Evolutionary conservation across 2,888 invertebrate species (phyloP).

Genomic region (Helleia helle): DNA sequence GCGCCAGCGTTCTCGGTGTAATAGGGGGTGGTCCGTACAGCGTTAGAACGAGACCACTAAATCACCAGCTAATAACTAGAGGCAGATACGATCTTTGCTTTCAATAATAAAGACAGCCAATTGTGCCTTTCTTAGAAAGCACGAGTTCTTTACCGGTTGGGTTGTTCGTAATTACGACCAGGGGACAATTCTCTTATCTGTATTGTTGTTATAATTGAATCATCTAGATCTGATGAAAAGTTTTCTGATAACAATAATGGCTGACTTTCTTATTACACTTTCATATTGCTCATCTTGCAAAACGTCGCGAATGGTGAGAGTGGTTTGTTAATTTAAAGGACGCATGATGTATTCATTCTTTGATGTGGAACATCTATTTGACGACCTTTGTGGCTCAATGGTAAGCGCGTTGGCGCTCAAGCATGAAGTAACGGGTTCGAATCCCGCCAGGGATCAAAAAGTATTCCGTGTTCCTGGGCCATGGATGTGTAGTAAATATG

Average conservation of each 20-base stretch:
- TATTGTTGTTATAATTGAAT: constrained; percentile 31
- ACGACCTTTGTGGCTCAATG: too few species aligned
- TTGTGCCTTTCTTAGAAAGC: constrained; percentile 60
- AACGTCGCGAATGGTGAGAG: background rate
- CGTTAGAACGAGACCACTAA: constrained; percentile 42
- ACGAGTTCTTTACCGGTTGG: constrained; percentile 52
- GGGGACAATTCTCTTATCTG: constrained; percentile 37
- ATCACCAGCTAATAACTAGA: constrained; percentile 65
- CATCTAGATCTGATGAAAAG: constrained; percentile 27
- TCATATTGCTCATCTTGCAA: constrained; percentile 1
- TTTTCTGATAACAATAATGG: constrained; percentile 22
- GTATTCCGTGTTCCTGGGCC: too few species aligned
- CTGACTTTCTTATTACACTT: constrained; percentile 2
- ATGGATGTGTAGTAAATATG: too few species aligned
- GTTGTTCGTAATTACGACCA: constrained; percentile 49
- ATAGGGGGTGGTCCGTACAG: constrained; percentile 51
- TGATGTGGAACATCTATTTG: too few species aligned
- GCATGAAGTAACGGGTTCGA: too few species aligned
- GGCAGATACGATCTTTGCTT: constrained; percentile 61
- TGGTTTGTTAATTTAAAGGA: background rate
- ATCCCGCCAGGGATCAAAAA: too few species aligned
- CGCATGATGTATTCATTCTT: too few species aligned
- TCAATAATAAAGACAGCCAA: constrained; percentile 65
- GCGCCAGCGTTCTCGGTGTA: constrained; percentile 44
- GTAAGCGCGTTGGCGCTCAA: too few species aligned